phyloP scores from a whole-genome alignment of 2,888 invertebrate species.

The Drosophila neonasuta region DNA sequence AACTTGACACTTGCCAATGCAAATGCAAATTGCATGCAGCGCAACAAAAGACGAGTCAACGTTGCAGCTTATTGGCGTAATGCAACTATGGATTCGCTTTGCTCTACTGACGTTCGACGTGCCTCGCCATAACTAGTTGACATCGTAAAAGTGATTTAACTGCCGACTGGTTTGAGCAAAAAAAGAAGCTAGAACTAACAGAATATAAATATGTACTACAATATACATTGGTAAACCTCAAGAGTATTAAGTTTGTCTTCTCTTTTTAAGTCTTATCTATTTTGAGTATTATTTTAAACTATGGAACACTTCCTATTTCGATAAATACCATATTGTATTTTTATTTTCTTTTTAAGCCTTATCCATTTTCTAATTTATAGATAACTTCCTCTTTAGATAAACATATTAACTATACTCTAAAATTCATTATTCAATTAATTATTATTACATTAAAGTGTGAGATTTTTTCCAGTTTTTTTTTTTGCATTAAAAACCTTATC shows the following conservation, averaged over 20 bases:
- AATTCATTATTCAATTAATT: neutral
- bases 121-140: neutral
- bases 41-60: neutral
- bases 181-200: neutral
- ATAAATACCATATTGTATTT: too few species aligned
- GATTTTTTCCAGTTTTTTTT: neutral
- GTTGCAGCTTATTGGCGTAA: constrained; percentile 10
- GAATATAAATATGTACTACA: neutral
- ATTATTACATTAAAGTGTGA: neutral
- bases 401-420: neutral
- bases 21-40: constrained; percentile 23
- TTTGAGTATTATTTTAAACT: too few species aligned
- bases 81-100: neutral
- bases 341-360: too few species aligned
- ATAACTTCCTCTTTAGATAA: neutral
- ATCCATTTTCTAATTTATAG: neutral
- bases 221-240: too few species aligned
- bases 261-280: too few species aligned
- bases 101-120: neutral
- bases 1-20: constrained; percentile 24
- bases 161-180: constrained; percentile 3
- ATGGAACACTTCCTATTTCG: too few species aligned
- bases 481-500: neutral
- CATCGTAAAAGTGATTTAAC: constrained; percentile 3
- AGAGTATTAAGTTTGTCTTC: too few species aligned